These are phyloP conservation scores for Danio jaintianensis DNA, from an alignment of 2,797 vertebrate genomes.

Conservation along the genomic window DNA sequence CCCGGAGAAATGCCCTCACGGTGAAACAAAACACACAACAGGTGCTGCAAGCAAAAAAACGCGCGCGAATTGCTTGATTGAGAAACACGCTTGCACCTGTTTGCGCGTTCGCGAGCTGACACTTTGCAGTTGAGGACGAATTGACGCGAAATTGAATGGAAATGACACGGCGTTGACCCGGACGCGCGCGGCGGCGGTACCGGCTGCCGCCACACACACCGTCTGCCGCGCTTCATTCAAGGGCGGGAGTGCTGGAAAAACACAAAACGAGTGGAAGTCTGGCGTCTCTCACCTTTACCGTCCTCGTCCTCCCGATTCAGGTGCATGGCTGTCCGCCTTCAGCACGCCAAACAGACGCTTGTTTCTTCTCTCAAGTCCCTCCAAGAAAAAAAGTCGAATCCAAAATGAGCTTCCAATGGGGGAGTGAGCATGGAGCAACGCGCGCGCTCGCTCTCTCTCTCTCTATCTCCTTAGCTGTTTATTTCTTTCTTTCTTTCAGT, in stretches of 20 bases:
- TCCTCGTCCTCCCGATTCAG: constrained; percentile 81
- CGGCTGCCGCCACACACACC: constrained; percentile 8
- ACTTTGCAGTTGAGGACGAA: constrained; percentile 10
- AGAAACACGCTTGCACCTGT: constrained; percentile 36
- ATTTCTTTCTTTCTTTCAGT: constrained; percentile 20
- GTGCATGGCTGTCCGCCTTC: constrained; percentile 77
- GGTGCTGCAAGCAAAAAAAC: constrained; percentile 10
- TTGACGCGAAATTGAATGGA: neutral
- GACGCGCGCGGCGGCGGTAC: neutral
- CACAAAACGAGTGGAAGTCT: constrained; percentile 14
- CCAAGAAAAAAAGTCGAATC: constrained; percentile 39
- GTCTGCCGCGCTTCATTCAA: constrained; percentile 34
- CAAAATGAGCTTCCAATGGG: constrained; percentile 24
- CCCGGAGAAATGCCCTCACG: constrained; percentile 2
- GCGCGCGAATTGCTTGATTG: neutral
- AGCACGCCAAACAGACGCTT: constrained; percentile 33
- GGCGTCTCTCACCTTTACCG: constrained; percentile 76
- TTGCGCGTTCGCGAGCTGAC: neutral
- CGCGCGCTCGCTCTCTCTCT: constrained; percentile 58
- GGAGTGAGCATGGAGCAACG: constrained; percentile 43
- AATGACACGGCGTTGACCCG: constrained; percentile 31
- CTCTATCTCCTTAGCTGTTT: constrained; percentile 1
- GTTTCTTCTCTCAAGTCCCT: constrained; percentile 27
- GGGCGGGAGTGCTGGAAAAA: constrained; percentile 42
- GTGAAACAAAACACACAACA: constrained; percentile 23